phyloP scores from a whole-genome alignment of 1,140 invertebrate genomes.

The Drosophila kepulauana region DNA sequence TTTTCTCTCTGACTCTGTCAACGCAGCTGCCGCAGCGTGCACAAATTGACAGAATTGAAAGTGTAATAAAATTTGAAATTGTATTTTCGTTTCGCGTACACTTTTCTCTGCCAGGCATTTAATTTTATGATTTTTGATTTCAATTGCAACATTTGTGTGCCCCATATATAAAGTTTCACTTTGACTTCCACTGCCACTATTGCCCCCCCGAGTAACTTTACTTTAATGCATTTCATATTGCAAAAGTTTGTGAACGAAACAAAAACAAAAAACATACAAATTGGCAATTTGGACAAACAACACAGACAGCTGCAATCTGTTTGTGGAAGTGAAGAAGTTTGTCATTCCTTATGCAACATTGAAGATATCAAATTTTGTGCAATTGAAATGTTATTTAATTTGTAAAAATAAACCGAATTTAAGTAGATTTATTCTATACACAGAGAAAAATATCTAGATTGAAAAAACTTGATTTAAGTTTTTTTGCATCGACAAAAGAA shows the following conservation, averaged over 20 bases:
- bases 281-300: neutral
- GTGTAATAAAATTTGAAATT: conserved; percentile 83
- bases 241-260: conserved; percentile 47
- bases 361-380: no score
- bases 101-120: conserved; percentile 59
- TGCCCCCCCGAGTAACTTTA: conserved; percentile 16
- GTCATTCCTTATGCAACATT: no score
- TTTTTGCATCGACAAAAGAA: no score
- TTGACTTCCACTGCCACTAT: conserved; percentile 42
- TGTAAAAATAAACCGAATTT: no score
- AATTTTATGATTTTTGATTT: conserved; percentile 74
- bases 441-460: no score
- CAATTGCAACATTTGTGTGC: conserved; percentile 56
- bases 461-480: no score
- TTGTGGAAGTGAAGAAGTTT: neutral
- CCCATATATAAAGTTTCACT: conserved; percentile 34
- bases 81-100: conserved; percentile 68
- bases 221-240: conserved; percentile 57
- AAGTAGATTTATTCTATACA: no score
- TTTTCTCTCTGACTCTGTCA: neutral
- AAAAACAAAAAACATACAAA: conserved; percentile 4
- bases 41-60: conserved; percentile 75
- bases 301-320: conserved; percentile 6
- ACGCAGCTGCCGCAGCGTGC: conserved; percentile 35
- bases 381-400: no score